Base-by-base conservation (phyloP, 1,140 invertebrate species). In the Arion vulgaris region DNA sequence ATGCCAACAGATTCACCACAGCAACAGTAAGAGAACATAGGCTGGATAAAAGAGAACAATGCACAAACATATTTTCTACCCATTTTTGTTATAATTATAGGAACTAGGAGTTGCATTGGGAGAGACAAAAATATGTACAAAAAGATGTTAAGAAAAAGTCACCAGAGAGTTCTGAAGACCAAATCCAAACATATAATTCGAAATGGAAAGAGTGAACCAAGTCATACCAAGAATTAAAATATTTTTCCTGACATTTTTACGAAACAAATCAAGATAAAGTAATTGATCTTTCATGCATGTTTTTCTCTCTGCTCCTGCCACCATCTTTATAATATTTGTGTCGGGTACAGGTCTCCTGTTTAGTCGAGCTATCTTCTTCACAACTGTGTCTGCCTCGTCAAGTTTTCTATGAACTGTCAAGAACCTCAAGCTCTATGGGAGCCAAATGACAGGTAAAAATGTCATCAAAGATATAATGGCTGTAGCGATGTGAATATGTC, bases 401-500 rank as follows among this genome's bases (percentile, higher is more conserved):
- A 41, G 9, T 13, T 72, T 9, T 34, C 69, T 32, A 72, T 72
- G 69, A n/a, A n/a, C n/a, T n/a, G n/a, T n/a, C n/a, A n/a, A n/a
- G n/a, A n/a, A n/a, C n/a, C n/a, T n/a, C n/a, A 36, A 72, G 39
- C 69, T 72, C 34, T 72, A 13, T 32, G 69, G 69, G 4, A 72
- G 34, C 69, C 69, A 72, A 72, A 72, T 13, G 9, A 72, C 69
- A 34, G 69, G 34, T n/a, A 72, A 41, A 32, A 72, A 72, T 34
- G 39, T n/a, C n/a, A n/a, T n/a, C n/a, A n/a, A n/a, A n/a, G n/a
- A n/a, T n/a, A n/a, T n/a, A n/a, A n/a, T n/a, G n/a, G n/a, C n/a
- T n/a, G n/a, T n/a, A n/a, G n/a, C n/a, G n/a, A n/a, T n/a, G n/a
- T n/a, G n/a, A n/a, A n/a, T n/a, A n/a, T n/a, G n/a, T n/a, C n/a